Percentiles rank a stretch among this genome's conserved stretches.
Evolutionary conservation across 2,113 vertebrate genomes (phyloP).

Genomic region (Asarcornis scutulata): DNA sequence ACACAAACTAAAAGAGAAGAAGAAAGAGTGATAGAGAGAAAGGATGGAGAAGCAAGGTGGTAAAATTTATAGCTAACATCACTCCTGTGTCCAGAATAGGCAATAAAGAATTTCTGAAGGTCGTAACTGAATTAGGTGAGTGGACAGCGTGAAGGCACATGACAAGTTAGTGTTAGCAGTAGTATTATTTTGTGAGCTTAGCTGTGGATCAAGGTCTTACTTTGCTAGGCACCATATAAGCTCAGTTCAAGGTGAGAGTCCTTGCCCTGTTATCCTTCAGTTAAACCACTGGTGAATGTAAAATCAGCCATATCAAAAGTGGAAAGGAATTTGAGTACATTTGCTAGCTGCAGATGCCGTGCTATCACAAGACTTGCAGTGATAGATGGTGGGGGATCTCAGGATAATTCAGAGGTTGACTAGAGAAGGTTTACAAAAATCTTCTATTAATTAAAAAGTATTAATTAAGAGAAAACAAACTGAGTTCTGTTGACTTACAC

Average conservation of each 20-base stretch:
- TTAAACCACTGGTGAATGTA: not conserved
- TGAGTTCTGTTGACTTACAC: not conserved
- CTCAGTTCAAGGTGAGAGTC: slow-evolving; percentile 27
- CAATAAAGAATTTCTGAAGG: slow-evolving; percentile 61
- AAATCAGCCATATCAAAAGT: not conserved
- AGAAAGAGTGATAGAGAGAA: not conserved
- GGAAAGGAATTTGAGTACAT: not conserved
- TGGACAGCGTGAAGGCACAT: not conserved
- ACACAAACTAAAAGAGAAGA: not conserved
- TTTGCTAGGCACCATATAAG: slow-evolving; percentile 44
- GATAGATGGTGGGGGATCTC: not conserved
- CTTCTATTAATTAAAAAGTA: not conserved
- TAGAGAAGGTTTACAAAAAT: not conserved
- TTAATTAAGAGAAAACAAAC: not conserved
- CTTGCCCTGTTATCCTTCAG: slow-evolving; percentile 40
- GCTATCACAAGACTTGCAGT: not conserved
- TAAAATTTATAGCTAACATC: slow-evolving; percentile 52
- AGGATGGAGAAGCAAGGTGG: not conserved
- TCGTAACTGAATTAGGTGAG: slow-evolving; percentile 15
- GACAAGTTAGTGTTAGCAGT: slow-evolving; percentile 24
- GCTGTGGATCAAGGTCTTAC: slow-evolving; percentile 51
- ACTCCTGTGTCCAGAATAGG: slow-evolving; percentile 17
- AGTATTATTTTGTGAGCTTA: slow-evolving; percentile 37
- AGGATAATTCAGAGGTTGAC: not conserved
- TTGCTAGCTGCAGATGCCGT: not conserved